Evolutionary conservation across 2,888 invertebrate species (phyloP).

Genomic region (Drosophila paramelanica): DNA sequence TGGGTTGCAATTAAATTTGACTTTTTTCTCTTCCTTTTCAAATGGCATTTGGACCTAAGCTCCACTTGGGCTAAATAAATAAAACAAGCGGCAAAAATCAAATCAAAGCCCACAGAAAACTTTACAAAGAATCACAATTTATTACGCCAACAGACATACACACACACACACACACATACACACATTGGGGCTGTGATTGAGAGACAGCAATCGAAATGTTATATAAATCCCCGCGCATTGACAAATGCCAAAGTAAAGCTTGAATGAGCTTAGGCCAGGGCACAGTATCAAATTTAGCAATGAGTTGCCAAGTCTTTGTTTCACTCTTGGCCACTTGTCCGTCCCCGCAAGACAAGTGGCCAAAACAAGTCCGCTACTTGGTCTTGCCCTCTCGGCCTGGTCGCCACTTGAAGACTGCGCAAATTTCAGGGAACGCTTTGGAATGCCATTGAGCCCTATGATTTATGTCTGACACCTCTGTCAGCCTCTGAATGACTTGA

Average conservation of each 20-base stretch:
- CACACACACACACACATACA: constrained; percentile 2
- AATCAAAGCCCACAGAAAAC: constrained; percentile 65
- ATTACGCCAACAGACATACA: constrained; percentile 49
- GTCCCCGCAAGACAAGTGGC: constrained; percentile 8
- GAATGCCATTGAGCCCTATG: constrained; percentile 55
- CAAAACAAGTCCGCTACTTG: constrained; percentile 35
- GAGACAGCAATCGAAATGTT: constrained; percentile 54
- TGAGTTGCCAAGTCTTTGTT: constrained; percentile 42
- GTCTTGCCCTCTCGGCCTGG: too few species aligned
- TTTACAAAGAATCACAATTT: constrained; percentile 72
- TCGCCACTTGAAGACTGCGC: constrained; percentile 29
- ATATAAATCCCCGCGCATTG: constrained; percentile 72
- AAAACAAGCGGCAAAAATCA: constrained; percentile 68
- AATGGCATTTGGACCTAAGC: constrained; percentile 1
- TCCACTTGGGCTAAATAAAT: constrained; percentile 59
- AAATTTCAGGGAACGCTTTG: constrained; percentile 39
- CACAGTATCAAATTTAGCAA: constrained; percentile 32
- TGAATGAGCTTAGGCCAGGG: constrained; percentile 71
- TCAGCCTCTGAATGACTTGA: constrained; percentile 41
- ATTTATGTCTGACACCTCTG: constrained; percentile 69
- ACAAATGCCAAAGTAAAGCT: constrained; percentile 79
- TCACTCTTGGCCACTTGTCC: constrained; percentile 27
- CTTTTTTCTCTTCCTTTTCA: not conserved
- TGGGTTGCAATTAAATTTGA: constrained; percentile 15
- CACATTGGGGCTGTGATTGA: not conserved